A percentile compares a stretch with the other conserved stretches of the same genome.
Conservation (phyloP, 2,113 vertebrate genomes). For the Apaloderma vittatum region DNA sequence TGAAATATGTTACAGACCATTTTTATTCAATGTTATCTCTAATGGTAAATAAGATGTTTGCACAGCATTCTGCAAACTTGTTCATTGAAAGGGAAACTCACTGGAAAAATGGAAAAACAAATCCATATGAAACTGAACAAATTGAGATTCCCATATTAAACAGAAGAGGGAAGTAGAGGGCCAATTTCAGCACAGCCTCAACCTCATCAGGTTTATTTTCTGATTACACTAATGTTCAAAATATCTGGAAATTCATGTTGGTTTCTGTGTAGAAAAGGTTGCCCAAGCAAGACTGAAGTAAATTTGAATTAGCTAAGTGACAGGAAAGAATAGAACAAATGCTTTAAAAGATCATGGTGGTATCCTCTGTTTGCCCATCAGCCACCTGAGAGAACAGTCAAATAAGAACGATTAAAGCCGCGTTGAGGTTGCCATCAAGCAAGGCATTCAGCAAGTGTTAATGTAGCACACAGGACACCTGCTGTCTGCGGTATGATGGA, state of each 20-base stretch:
- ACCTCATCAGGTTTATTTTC: background rate
- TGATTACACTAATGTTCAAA: background rate
- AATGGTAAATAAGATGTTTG: background rate
- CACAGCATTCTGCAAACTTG: background rate
- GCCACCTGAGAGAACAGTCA: background rate
- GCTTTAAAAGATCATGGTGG: rapidly evolving
- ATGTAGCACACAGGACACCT: background rate
- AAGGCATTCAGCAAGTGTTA: background rate
- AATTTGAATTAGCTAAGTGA: background rate
- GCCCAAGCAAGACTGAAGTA: background rate
- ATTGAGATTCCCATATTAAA: background rate
- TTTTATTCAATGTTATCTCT: background rate
- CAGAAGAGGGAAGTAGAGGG: constrained; percentile 14
- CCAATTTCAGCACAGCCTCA: background rate
- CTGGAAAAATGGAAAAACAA: background rate
- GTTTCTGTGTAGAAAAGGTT: background rate
- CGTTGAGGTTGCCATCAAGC: background rate
- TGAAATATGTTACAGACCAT: background rate
- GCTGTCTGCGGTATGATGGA: background rate
- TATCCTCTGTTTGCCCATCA: background rate
- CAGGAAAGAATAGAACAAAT: background rate
- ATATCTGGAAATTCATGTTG: background rate
- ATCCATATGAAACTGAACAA: background rate
- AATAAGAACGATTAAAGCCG: background rate
- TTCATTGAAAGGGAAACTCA: background rate